Percentiles rank a stretch among this genome's conserved stretches.
These are phyloP conservation scores for Sebastolobus altivelis DNA, from an alignment of 2,797 vertebrate genomes.

Conservation along the genomic window DNA sequence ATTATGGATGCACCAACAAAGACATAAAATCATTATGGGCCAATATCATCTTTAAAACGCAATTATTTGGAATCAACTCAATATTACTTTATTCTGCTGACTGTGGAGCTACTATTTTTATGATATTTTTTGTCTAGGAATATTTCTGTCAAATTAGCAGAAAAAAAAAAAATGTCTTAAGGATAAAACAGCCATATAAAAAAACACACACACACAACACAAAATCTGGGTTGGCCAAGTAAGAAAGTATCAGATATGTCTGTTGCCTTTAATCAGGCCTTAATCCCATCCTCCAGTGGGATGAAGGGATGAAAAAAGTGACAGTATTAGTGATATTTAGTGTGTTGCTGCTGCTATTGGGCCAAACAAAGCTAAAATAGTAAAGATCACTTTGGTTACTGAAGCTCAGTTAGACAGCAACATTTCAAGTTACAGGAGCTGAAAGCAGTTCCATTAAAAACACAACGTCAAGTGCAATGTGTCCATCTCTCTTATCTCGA, in stretches of 20 bases:
- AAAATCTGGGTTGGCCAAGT: background rate
- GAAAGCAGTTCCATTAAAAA: background rate
- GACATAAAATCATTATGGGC: background rate
- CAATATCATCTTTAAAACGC: slow-evolving; percentile 8
- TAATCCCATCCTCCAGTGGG: background rate
- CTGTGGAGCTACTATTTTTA: background rate
- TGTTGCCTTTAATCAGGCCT: background rate
- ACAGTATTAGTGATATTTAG: background rate
- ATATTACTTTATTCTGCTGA: background rate
- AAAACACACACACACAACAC: too few relatives aligned
- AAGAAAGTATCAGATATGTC: background rate
- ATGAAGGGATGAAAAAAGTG: background rate
- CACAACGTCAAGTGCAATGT: background rate
- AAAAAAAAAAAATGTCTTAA: background rate
- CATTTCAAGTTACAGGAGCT: background rate
- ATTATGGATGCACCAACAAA: slow-evolving; percentile 18
- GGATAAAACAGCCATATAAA: background rate
- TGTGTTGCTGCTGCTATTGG: background rate
- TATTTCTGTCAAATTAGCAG: background rate
- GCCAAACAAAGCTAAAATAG: background rate
- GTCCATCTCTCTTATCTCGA: background rate
- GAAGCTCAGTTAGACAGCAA: background rate
- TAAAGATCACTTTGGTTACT: background rate
- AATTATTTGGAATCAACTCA: background rate
- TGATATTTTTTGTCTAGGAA: background rate